These are phyloP conservation scores for Pseudopipra pipra DNA, from an alignment of 2,113 vertebrate species.

Conservation along the genomic window DNA sequence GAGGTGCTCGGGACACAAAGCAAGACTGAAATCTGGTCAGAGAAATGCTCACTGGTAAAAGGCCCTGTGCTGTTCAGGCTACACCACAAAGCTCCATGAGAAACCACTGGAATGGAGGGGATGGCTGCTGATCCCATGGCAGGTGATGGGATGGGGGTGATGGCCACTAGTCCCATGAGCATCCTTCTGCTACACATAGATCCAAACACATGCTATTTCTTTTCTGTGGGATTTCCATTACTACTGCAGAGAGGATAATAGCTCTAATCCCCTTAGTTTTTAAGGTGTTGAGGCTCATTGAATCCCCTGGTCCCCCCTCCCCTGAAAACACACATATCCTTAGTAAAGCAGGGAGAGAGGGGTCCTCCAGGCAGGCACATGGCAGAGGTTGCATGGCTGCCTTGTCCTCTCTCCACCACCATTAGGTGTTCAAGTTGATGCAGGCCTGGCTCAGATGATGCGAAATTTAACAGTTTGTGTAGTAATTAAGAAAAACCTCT, in stretches of 20 bases:
- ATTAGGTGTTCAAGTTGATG: not conserved
- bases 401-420: not conserved
- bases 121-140: not conserved
- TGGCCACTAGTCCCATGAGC: not conserved
- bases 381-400: not conserved
- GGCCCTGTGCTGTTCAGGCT: not conserved
- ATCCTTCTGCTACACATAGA: not conserved
- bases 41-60: not conserved
- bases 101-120: not conserved
- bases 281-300: not conserved
- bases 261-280: not conserved
- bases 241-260: not conserved
- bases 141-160: not conserved
- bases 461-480: not conserved
- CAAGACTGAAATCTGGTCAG: not conserved
- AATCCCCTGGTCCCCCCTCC: not conserved
- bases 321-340: not conserved
- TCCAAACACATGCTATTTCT: not conserved
- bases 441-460: not conserved
- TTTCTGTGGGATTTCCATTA: not conserved
- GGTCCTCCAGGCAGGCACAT: rapidly evolving
- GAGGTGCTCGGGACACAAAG: not conserved
- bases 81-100: not conserved
- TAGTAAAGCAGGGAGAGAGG: not conserved
- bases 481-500: conserved; percentile 24